These are phyloP conservation scores for Atethmia centrago DNA, from an alignment of 2,888 invertebrate species.

Conservation along the genomic window DNA sequence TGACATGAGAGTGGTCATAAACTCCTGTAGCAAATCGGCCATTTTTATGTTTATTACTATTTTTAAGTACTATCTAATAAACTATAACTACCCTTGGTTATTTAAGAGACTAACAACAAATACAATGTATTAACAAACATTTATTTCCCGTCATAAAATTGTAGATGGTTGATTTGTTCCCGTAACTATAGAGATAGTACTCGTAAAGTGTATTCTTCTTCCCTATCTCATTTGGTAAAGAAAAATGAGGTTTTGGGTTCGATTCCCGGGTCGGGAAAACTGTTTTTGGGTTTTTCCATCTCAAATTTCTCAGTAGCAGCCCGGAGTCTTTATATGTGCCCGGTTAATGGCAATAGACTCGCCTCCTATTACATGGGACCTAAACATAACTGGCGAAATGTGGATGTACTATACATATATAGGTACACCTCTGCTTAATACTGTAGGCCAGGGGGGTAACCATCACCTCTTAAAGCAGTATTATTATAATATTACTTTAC, in stretches of 20 bases:
- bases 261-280: no score
- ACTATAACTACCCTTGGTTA: slow-evolving; percentile 16
- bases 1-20: slow-evolving; percentile 26
- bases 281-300: no score
- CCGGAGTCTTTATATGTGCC: not conserved
- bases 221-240: not conserved
- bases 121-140: slow-evolving; percentile 24
- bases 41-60: slow-evolving; percentile 43
- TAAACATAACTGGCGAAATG: not conserved
- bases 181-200: not conserved
- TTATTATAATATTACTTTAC: no score
- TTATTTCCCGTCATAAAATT: slow-evolving; percentile 22
- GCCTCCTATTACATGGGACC: not conserved
- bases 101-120: slow-evolving; percentile 22
- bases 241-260: not conserved
- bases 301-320: no score
- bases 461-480: no score
- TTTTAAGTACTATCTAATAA: slow-evolving; percentile 49
- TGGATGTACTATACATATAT: not conserved
- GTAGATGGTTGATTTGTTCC: slow-evolving; percentile 15
- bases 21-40: slow-evolving; percentile 13
- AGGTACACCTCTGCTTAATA: no score
- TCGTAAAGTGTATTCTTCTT: slow-evolving; percentile 11
- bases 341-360: no score
- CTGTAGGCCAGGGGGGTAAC: no score